Conservation (phyloP, 2,888 invertebrate genomes). For the Caenorhabditis auriculariae region DNA sequence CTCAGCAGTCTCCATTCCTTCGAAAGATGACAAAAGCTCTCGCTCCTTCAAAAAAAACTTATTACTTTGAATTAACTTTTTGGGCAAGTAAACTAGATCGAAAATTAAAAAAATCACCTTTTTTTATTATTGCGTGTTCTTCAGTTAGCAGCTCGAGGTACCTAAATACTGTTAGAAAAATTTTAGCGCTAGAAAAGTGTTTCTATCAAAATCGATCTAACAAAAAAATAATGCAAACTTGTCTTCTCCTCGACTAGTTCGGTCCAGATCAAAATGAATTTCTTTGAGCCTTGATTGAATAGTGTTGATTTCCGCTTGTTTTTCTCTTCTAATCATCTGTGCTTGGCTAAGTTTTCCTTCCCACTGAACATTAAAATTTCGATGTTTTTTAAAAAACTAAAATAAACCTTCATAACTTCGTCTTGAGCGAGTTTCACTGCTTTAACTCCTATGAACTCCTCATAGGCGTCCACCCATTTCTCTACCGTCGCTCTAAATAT, state of each 20-base stretch:
- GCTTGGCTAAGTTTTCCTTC: slow-evolving; percentile 73
- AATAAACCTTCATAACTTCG: slow-evolving; percentile 70
- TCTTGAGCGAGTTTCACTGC: slow-evolving; percentile 78
- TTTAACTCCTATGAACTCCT: slow-evolving; percentile 73
- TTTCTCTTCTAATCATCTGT: slow-evolving; percentile 73
- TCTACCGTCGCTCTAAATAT: slow-evolving; percentile 25
- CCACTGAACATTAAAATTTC: slow-evolving; percentile 55
- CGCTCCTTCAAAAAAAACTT: too few species aligned
- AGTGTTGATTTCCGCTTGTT: slow-evolving; percentile 71
- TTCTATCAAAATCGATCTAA: background rate
- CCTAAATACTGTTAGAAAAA: slow-evolving; percentile 16
- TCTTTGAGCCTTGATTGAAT: slow-evolving; percentile 74
- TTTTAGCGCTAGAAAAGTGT: slow-evolving; percentile 54
- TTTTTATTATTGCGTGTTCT: slow-evolving; percentile 71
- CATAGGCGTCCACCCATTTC: slow-evolving; percentile 40
- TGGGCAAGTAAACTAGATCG: too few species aligned
- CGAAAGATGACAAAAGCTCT: slow-evolving; percentile 70
- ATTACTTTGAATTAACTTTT: too few species aligned
- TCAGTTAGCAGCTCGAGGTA: slow-evolving; percentile 77
- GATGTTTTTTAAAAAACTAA: background rate
- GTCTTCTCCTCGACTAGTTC: slow-evolving; percentile 77
- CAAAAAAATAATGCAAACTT: slow-evolving; percentile 63
- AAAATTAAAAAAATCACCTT: too few species aligned
- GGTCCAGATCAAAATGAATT: slow-evolving; percentile 77
- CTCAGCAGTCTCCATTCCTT: slow-evolving; percentile 75